These are phyloP conservation scores for Sorex araneus DNA, from an alignment of 2,113 vertebrate genomes.

Conservation along the genomic window DNA sequence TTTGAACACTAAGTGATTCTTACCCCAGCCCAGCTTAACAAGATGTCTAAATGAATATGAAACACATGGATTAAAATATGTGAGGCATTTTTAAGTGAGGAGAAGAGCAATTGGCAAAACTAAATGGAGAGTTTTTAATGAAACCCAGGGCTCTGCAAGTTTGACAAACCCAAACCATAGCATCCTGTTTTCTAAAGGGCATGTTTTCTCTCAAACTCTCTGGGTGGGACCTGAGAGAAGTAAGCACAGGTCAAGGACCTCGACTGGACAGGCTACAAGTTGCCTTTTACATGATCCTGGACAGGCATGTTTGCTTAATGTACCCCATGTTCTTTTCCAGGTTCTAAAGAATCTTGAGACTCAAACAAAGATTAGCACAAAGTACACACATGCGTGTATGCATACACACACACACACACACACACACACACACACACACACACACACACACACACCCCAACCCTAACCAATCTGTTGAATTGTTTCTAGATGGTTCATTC, in stretches of 20 bases:
- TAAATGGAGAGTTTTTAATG: slow-evolving; percentile 8
- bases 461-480: not conserved
- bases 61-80: slow-evolving; percentile 68
- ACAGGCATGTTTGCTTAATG: slow-evolving; percentile 15
- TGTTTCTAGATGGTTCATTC: not conserved
- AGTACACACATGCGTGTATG: too few species aligned
- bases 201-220: slow-evolving; percentile 23
- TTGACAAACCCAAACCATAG: not conserved
- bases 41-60: slow-evolving; percentile 67
- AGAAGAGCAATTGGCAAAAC: slow-evolving; percentile 33
- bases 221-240: not conserved
- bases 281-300: slow-evolving; percentile 53
- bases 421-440: too few species aligned
- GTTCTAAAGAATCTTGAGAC: slow-evolving; percentile 36
- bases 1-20: slow-evolving; percentile 50
- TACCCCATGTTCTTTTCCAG: not conserved
- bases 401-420: too few species aligned
- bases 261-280: not conserved
- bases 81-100: slow-evolving; percentile 48
- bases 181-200: slow-evolving; percentile 27
- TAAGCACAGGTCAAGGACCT: slow-evolving; percentile 13
- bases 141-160: slow-evolving; percentile 8
- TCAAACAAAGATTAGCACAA: slow-evolving; percentile 21
- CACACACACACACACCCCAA: too few species aligned
- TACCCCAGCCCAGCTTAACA: slow-evolving; percentile 48